Conservation (phyloP, 2,888 invertebrate species). For the Melinaea marsaeus region DNA sequence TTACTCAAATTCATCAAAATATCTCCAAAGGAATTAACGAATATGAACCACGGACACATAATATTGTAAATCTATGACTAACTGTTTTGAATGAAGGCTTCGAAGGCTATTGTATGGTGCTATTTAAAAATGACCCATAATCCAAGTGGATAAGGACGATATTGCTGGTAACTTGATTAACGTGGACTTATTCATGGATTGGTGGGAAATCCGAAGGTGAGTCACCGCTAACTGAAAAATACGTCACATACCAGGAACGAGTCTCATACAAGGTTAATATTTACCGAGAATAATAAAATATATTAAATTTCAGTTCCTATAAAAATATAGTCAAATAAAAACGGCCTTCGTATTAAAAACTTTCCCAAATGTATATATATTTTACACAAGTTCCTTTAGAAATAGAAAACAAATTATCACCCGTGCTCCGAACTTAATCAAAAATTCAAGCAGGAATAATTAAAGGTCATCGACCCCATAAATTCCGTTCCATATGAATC, state of each 20-base stretch:
- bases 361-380: too few relatives aligned
- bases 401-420: too few relatives aligned
- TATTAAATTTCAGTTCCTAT: too few relatives aligned
- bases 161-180: constrained; percentile 3
- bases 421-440: too few relatives aligned
- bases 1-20: constrained; percentile 20
- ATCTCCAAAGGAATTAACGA: constrained; percentile 16
- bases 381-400: too few relatives aligned
- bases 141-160: constrained; percentile 8
- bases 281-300: too few relatives aligned
- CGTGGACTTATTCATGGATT: constrained; percentile 26
- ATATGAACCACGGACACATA: constrained; percentile 32
- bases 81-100: constrained; percentile 19
- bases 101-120: neutral
- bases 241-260: constrained; percentile 12
- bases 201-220: constrained; percentile 32
- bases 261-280: too few relatives aligned
- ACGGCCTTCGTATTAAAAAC: too few relatives aligned
- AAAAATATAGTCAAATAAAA: too few relatives aligned
- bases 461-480: too few relatives aligned
- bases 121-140: constrained; percentile 7
- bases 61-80: constrained; percentile 26
- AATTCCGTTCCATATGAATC: too few relatives aligned
- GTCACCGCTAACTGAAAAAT: constrained; percentile 28
- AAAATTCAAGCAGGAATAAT: too few relatives aligned